Percentiles rank a stretch among this genome's conserved stretches.
These are phyloP conservation scores for Pampusana beccarii DNA, from an alignment of 2,113 vertebrate species.

Conservation along the genomic window DNA sequence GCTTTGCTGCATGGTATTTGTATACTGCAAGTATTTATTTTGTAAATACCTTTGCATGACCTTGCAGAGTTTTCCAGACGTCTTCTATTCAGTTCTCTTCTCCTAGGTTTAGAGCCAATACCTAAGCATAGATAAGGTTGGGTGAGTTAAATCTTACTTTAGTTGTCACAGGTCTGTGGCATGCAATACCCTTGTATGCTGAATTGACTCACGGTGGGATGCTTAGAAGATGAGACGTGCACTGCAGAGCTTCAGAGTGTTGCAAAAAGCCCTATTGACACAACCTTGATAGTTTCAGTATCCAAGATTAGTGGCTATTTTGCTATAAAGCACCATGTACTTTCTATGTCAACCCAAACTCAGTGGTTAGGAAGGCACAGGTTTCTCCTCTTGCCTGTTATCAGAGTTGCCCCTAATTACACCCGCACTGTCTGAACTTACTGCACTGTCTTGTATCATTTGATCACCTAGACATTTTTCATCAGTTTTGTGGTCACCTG, in stretches of 20 bases:
- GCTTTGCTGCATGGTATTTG: not conserved
- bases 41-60: not conserved
- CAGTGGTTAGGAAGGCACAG: not conserved
- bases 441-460: not conserved
- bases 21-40: not conserved
- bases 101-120: not conserved
- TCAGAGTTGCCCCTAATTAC: not conserved
- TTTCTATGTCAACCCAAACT: not conserved
- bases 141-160: not conserved
- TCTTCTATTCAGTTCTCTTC: not conserved
- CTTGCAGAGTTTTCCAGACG: not conserved
- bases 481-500: not conserved
- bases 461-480: not conserved
- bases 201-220: not conserved
- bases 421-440: not conserved
- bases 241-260: not conserved
- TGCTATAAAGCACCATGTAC: not conserved
- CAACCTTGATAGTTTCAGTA: not conserved
- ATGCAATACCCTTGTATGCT: not conserved
- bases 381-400: not conserved
- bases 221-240: not conserved
- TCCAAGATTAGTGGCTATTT: not conserved
- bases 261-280: not conserved
- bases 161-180: not conserved
- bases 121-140: not conserved